Evolutionary conservation across 2,797 vertebrate species (phyloP).

Genomic region (Xenops minutus): DNA sequence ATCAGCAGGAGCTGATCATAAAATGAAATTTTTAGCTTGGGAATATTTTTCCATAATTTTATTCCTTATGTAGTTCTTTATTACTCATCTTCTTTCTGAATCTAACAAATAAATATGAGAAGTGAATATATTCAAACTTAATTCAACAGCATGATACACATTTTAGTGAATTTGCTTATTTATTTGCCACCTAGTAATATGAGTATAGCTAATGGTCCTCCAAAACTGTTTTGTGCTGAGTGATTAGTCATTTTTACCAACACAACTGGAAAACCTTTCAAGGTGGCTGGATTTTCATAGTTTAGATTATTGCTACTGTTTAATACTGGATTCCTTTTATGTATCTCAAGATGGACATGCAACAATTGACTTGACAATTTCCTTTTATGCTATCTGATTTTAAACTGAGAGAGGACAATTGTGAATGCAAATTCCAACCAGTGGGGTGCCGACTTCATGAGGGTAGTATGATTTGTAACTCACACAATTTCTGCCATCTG

Average conservation of each 20-base stretch:
- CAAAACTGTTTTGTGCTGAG: neutral
- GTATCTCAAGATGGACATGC: neutral
- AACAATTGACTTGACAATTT: constrained; percentile 8
- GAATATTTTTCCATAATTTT: neutral
- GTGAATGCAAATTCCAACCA: neutral
- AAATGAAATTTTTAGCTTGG: neutral
- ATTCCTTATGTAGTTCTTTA: neutral
- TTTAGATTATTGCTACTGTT: neutral
- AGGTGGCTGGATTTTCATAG: neutral
- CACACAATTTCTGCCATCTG: neutral
- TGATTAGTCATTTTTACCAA: neutral
- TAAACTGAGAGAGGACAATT: neutral
- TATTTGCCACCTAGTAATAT: neutral
- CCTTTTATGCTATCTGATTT: neutral
- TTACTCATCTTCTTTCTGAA: neutral
- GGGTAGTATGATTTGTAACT: neutral
- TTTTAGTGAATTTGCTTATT: neutral
- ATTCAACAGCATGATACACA: neutral
- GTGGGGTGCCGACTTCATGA: neutral
- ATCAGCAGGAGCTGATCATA: neutral
- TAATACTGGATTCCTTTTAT: neutral
- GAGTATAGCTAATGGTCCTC: neutral
- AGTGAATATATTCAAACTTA: neutral
- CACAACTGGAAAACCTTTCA: neutral
- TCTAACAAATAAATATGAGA: neutral